Base-by-base conservation (phyloP, 1,140 invertebrate genomes). In the Rhizoglyphus robini region DNA sequence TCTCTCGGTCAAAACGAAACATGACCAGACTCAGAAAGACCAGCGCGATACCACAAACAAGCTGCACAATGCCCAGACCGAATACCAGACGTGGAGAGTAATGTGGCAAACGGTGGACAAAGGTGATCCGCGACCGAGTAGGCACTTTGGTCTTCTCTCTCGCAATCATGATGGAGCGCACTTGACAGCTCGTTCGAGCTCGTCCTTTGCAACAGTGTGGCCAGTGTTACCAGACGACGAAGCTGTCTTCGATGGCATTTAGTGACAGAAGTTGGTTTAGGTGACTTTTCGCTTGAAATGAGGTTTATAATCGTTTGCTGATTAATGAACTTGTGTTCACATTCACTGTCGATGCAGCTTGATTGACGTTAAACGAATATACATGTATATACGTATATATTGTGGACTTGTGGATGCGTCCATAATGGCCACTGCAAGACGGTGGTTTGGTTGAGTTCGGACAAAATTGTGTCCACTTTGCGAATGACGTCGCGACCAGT, bases 61-160 rank as follows among this genome's bases (percentile, higher is more conserved):
- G 18, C 23, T 18, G 34, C 27, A 36, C 61, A 8, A 63, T 63
- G 13, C 61, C 61, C 18, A 63, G 34, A 30, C 61, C 29, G n/a
- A 63, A 36, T 25, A 63, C 23, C 32, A 63, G 32, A 18, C 34
- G 30, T 11, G 34, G 30, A n/a, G 61, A 46, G 34, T 63, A 63
- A 29, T 54, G 51, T 32, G 23, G 51, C 51, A 27, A 8, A 25
- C 31, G 51, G 20, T 54, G 51, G 51, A 27, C 23, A 5, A 54
- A 8, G 20, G 8, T 54, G 23, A 54, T 25, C 23, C 20, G 51
- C 23, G 51, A 54, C 20, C 51, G 23, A 23, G 51, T 54, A 5
- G 51, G 51, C 20, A 54, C 23, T 20, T 54, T 54, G 20, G 8
- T 8, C 51, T 54, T 54, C 8, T 54, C 8, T 11, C 8, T 18